Conservation (phyloP, 2,888 invertebrate genomes). For the Torymus tubicola region DNA sequence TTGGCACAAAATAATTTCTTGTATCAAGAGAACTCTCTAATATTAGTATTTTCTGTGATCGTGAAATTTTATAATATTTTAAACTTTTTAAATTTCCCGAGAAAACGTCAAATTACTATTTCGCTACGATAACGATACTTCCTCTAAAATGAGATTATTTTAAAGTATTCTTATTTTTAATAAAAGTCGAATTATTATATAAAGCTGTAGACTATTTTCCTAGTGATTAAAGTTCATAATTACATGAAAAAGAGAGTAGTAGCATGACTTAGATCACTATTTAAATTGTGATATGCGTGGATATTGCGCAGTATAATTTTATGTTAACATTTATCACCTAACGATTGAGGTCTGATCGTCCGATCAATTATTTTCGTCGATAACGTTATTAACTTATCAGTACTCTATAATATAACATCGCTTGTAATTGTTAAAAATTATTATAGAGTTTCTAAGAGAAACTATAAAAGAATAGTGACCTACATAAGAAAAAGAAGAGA, state of each 20-base stretch:
- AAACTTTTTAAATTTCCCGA: conserved; percentile 1
- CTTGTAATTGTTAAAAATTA: conserved; percentile 7
- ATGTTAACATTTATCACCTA: conserved; percentile 38
- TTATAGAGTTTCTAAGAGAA: conserved; percentile 27
- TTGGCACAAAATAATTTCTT: conserved; percentile 45
- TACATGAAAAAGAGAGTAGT: conserved; percentile 11
- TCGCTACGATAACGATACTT: conserved; percentile 43
- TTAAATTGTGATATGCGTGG: conserved; percentile 44
- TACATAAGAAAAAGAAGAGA: conserved; percentile 9
- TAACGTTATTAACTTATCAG: conserved; percentile 26
- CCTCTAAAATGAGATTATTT: conserved; percentile 64
- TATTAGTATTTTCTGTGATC: conserved; percentile 46
- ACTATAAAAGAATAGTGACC: conserved; percentile 38
- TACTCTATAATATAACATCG: conserved; percentile 25
- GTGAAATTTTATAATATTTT: conserved; percentile 30
- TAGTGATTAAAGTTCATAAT: conserved; percentile 13
- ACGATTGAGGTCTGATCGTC: conserved; percentile 29
- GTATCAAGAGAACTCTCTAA: conserved; percentile 24
- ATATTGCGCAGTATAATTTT: conserved; percentile 32
- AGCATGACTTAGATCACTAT: conserved; percentile 47
- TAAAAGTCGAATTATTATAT: conserved; percentile 28
- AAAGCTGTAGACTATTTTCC: conserved; percentile 21
- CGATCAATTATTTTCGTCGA: conserved; percentile 42
- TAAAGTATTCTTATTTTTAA: conserved; percentile 60
- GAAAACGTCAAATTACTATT: conserved; percentile 22